Evolutionary conservation across 2,888 invertebrate species (phyloP).

Genomic region (Diplolepis rosae): DNA sequence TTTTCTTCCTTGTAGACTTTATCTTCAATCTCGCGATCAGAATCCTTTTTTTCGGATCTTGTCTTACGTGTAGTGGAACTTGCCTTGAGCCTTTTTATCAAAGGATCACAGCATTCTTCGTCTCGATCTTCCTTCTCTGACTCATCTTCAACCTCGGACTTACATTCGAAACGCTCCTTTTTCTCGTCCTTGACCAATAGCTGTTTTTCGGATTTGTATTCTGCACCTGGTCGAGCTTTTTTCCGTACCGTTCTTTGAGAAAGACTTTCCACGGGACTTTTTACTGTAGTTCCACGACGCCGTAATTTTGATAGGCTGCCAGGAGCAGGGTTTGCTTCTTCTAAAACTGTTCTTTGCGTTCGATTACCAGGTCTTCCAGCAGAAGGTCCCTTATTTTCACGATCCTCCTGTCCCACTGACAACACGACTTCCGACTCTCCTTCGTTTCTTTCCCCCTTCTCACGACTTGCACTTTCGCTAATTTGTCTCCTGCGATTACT

Average conservation of each 20-base stretch:
- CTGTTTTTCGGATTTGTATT: constrained; percentile 31
- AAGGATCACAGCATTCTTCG: constrained; percentile 56
- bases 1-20: constrained; percentile 22
- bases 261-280: constrained; percentile 55
- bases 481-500: constrained; percentile 66
- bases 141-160: constrained; percentile 39
- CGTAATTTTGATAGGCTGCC: constrained; percentile 64
- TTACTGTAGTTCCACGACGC: constrained; percentile 59
- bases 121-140: constrained; percentile 45
- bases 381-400: constrained; percentile 70
- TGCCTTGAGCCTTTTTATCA: constrained; percentile 62
- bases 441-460: constrained; percentile 57
- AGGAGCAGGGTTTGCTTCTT: constrained; percentile 65
- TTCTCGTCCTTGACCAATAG: constrained; percentile 27
- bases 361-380: constrained; percentile 62
- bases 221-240: constrained; percentile 44
- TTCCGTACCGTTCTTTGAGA: constrained; percentile 59
- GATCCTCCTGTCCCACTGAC: constrained; percentile 66
- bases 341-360: constrained; percentile 65
- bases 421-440: constrained; percentile 46
- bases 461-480: constrained; percentile 63
- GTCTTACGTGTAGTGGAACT: constrained; percentile 38
- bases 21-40: constrained; percentile 30
- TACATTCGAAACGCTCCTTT: constrained; percentile 33
- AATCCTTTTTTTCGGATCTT: constrained; percentile 27